Base-by-base conservation (phyloP, 2,888 invertebrate genomes). In the Dexiosoma caninum region DNA sequence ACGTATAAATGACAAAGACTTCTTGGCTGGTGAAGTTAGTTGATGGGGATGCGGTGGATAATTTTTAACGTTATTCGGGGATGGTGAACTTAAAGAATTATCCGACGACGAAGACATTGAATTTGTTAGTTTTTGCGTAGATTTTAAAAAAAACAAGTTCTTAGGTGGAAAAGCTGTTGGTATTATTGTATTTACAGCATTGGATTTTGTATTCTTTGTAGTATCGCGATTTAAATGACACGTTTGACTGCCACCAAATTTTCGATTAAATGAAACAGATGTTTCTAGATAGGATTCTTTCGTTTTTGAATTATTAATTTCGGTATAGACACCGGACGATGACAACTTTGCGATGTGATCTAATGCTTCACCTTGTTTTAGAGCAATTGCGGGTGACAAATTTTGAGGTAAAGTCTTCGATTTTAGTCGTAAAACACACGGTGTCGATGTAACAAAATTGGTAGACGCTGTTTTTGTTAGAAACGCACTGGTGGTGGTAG, bases 1-100 rank as follows among this genome's bases (percentile, higher is more conserved):
- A 10, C 95, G 91, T 85, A 95, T 94, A 84, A 94, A 93, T 86
- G 92, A 93, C 32, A 93, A 88, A 6, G 93, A 92, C 86, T 93
- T 93, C 85, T 92, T 93, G 40, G 90, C 88, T 19, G 87, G 92
- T 89, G 83, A 92, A 9, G 86, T 86, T 46, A 86, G 82, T 78
- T 91, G 91, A 53, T 91, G 90, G 3, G 91, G 79, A 75, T 84
- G 84, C 8, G 82, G 79, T 30, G 82, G 82, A 70, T 76, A 78
- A 57, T 76, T 76, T 71, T 76, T 67, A 5, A 10, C 59, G 57
- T 78, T 78, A 44, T n/a, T 40, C 4, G 12, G 53, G 4, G 86
- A 66, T 67, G 83, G 82, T 59, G 83, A 77, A 46, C 76, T 77
- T n/a, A 84, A 60, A 7, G 84, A 82, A 70, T 83, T 81, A 27